Evolutionary conservation across 1,140 invertebrate species (phyloP), one percentile per base, ranked within the genome.

Genomic region (Ceratina australensis): DNA sequence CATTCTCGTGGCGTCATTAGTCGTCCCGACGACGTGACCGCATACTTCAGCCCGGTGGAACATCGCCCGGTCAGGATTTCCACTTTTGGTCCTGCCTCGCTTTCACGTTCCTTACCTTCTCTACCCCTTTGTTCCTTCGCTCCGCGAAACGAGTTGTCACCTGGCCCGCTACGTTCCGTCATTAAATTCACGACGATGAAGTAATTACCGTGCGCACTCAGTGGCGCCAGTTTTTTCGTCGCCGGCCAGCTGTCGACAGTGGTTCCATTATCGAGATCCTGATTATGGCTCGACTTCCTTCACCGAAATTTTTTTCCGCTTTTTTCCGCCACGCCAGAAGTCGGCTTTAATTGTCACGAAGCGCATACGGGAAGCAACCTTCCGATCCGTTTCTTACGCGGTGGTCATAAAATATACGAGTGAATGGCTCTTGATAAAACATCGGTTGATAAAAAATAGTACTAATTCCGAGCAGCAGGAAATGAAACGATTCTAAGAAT

Each of bases 1-100:
- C 89, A 86, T 88, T 89, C 85, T 85, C 81, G 74, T 85, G 75
- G 79, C 75, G 87, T 90, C 89, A 90, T 90, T 90, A 90, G 89
- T 90, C 86, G 79, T 87, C 83, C 63, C 86, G 88, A 86, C 87
- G 86, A 90, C 88, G 81, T 86, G 78, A 82, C 72, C 84, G 68
- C 81, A 89, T 88, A 86, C 78, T 86, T 90, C 85, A 84, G 33
- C 84, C 73, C 74, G 72, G 77, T 84, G 72, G 78, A 77, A 83
- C 63, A 69, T 50, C 18, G 33, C 42, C 61, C 33, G 1, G 20
- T 3, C 33, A 42, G 33, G 16, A 50, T 42, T 50, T 49, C 42
- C 33, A 65, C 63, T 49, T 49, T 20, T n/a, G 64, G 20, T 10
- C 22, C 42, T 12, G 1, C 63, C 22, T 13, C 65, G 47, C 56